phyloP scores from a whole-genome alignment of 2,113 vertebrate species.

The Vulpes lagopus region DNA sequence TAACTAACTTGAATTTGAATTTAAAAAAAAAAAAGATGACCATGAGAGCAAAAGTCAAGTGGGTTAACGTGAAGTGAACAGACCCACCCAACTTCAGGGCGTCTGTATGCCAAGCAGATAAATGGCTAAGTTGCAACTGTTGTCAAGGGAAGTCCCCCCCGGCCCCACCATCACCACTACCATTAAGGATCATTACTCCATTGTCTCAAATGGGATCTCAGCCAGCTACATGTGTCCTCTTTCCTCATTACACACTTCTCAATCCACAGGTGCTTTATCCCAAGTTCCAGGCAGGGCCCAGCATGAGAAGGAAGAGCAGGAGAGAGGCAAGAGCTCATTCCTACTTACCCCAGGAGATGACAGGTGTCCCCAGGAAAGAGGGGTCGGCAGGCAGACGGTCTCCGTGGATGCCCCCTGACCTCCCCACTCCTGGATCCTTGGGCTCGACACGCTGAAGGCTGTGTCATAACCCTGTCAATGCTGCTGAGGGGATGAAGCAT shows the following conservation, averaged over 20 bases:
- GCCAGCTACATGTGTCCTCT: neutral
- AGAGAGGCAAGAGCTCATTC: neutral
- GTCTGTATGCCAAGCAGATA: neutral
- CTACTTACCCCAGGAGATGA: too few species aligned
- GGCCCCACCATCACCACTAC: neutral
- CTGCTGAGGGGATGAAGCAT: neutral
- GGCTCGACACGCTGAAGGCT: neutral
- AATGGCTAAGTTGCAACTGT: neutral
- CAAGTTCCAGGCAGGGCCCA: neutral
- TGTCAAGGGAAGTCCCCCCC: neutral
- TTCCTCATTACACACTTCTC: neutral
- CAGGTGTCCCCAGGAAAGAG: neutral
- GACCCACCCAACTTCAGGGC: neutral
- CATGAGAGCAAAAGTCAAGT: neutral
- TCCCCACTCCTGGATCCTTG: neutral
- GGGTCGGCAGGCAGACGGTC: accelerated
- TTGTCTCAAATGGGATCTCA: neutral
- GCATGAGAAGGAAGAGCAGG: neutral
- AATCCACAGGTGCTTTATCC: neutral
- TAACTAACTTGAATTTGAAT: too few species aligned
- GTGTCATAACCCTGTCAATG: neutral
- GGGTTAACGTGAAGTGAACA: neutral
- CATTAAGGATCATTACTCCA: neutral
- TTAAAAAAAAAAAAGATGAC: neutral
- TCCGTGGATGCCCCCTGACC: neutral